Base-by-base conservation (phyloP, 1,140 invertebrate species). In the Phymorhynchus buccinoides region DNA sequence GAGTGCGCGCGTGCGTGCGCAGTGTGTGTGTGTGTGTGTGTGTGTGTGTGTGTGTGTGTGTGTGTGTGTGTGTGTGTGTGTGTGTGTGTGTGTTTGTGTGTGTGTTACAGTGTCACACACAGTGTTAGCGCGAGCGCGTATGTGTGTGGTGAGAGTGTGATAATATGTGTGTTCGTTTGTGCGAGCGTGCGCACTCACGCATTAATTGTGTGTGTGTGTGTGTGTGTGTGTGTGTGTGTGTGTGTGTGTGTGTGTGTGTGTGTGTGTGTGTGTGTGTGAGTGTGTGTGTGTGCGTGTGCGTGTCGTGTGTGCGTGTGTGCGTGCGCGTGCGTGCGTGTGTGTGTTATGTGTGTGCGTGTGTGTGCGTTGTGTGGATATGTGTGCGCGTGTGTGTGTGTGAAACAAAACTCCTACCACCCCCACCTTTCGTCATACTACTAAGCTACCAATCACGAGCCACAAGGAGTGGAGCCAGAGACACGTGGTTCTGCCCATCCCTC, bases 181-280 rank as follows among this genome's bases (percentile, higher is more conserved):
- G 73, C 68, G 52, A 66, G 80, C 18, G 30, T 81, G 39, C 52
- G 42, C n/a, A n/a, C n/a, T n/a, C n/a, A n/a, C n/a, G n/a, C n/a
- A n/a, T n/a, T n/a, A n/a, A n/a, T n/a, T n/a, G 48, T 52, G 48
- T 52, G 48, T 52, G 42, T 68, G 78, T 82, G 56, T 84, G 44
- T 73, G 68, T 35, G 66, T 82, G 85, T 30, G 66, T 75, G 79
- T 68, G 48, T 32, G 48, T 86, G 82, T 86, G 44, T 78, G 85
- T 84, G 71, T 79, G 73, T 84, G 62, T 56, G 81, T 84, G 71
- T 86, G 71, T 84, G 71, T 84, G 77, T 86, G 82, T 86, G 81
- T 79, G 73, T 79, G 81, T 79, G 73, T 84, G 83, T 56, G 73
- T 86, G 85, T 86, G 44, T 77, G 73, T 83, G 52, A 66, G 80